A percentile compares a stretch with the other conserved stretches of the same genome.
phyloP scores from a whole-genome alignment of 2,113 vertebrate species.

The Artemisiospiza belli region DNA sequence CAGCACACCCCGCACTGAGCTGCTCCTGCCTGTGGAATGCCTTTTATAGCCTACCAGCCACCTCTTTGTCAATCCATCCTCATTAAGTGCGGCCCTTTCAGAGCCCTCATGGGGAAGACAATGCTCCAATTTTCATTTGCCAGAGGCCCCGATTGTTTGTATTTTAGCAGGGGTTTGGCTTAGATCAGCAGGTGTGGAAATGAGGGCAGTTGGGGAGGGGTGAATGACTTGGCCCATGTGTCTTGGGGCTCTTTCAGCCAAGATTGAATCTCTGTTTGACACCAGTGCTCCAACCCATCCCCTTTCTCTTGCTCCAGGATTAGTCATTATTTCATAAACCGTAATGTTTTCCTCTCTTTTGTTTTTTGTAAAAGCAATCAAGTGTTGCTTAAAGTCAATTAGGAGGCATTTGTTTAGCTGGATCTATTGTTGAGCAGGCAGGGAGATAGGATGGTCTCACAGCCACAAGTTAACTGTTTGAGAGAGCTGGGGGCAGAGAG shows the following conservation, averaged over 20 bases:
- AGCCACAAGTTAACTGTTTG: constrained; percentile 43
- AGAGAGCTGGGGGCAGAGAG: not conserved
- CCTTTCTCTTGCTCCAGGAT: constrained; percentile 62
- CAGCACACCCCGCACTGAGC: not conserved
- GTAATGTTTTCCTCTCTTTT: constrained; percentile 59
- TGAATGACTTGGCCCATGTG: constrained; percentile 48
- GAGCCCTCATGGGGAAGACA: constrained; percentile 67
- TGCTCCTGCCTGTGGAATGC: not conserved
- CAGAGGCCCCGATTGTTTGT: constrained; percentile 65
- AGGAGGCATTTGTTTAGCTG: constrained; percentile 69
- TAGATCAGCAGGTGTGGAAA: constrained; percentile 74
- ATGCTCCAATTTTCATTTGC: constrained; percentile 67
- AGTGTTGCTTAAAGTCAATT: constrained; percentile 73
- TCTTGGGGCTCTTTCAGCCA: constrained; percentile 57
- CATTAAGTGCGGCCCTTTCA: constrained; percentile 67
- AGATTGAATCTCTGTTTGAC: constrained; percentile 69
- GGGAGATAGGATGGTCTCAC: constrained; percentile 41
- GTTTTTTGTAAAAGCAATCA: constrained; percentile 68
- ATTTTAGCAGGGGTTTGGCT: constrained; percentile 68
- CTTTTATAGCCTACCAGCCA: constrained; percentile 67
- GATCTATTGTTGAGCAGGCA: constrained; percentile 60
- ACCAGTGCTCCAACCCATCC: constrained; percentile 45
- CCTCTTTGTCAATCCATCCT: constrained; percentile 65
- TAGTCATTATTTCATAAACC: constrained; percentile 71
- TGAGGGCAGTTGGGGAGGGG: constrained; percentile 64